phyloP scores from a whole-genome alignment of 2,113 vertebrate genomes.

The Clarias magur region DNA sequence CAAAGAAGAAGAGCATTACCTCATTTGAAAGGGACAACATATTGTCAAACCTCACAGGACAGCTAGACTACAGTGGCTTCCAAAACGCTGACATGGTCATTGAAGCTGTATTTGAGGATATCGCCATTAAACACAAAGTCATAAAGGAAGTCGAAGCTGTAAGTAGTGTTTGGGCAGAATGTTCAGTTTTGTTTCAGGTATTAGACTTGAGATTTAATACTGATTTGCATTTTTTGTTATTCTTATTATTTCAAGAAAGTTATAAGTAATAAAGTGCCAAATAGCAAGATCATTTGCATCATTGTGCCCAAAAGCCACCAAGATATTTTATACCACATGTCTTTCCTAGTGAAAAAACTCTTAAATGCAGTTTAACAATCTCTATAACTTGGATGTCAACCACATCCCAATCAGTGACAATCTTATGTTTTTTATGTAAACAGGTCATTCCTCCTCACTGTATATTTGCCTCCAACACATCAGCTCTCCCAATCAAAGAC shows the following conservation, averaged over 20 bases:
- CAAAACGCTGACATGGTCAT: slow-evolving; percentile 92
- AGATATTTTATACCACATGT: background rate
- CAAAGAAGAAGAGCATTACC: slow-evolving; percentile 87
- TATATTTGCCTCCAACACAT: slow-evolving; percentile 94
- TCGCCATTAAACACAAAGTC: slow-evolving; percentile 88
- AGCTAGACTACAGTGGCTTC: slow-evolving; percentile 87
- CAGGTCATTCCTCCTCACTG: slow-evolving; percentile 87
- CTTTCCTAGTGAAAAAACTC: background rate
- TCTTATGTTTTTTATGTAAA: background rate
- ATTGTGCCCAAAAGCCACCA: background rate
- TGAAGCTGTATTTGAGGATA: slow-evolving; percentile 95
- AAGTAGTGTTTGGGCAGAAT: slow-evolving; percentile 64
- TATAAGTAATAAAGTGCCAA: background rate
- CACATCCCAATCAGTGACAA: background rate
- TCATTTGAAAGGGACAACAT: slow-evolving; percentile 88
- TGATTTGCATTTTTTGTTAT: background rate
- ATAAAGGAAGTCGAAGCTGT: slow-evolving; percentile 92
- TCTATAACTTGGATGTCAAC: background rate
- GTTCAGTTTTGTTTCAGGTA: background rate
- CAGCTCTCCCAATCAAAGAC: slow-evolving; percentile 89
- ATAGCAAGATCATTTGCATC: background rate
- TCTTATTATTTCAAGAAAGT: background rate
- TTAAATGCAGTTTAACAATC: background rate
- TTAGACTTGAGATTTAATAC: background rate
- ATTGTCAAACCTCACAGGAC: slow-evolving; percentile 79